A percentile compares a stretch with the other conserved stretches of the same genome.
phyloP scores from a whole-genome alignment of 92 coral and sea anemone genomes.

The Porites rus region DNA sequence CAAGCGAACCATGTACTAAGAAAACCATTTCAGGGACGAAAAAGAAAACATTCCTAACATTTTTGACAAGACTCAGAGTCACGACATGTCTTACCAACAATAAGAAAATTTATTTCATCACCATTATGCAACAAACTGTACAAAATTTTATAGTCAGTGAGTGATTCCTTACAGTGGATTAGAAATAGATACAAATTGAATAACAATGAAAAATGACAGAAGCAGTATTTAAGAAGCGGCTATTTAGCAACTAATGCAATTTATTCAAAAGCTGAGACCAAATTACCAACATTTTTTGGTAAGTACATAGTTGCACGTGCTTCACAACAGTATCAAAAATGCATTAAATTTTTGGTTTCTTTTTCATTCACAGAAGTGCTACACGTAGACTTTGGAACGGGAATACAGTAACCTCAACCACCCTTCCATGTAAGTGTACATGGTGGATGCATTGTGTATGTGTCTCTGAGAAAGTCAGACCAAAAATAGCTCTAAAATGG shows the following conservation, averaged over 20 bases:
- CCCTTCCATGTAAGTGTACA: no score
- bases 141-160: not conserved
- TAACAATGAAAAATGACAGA: not conserved
- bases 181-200: not conserved
- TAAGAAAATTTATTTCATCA: no score
- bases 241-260: not conserved
- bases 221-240: not conserved
- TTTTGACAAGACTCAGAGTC: not conserved
- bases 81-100: no score
- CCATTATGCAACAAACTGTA: no score
- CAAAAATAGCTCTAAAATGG: no score
- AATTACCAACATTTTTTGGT: not conserved
- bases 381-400: no score
- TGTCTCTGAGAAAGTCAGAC: no score
- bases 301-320: not conserved
- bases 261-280: not conserved
- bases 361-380: no score
- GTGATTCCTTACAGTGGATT: not conserved
- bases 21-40: conserved; percentile 7
- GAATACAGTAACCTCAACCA: no score
- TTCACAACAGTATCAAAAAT: not conserved
- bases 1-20: not conserved
- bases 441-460: no score
- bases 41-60: not conserved
- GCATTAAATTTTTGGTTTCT: no score